A percentile compares a stretch with the other conserved stretches of the same genome.
Evolutionary conservation across 2,113 vertebrate genomes (phyloP).

Genomic region (Zonotrichia leucophrys): DNA sequence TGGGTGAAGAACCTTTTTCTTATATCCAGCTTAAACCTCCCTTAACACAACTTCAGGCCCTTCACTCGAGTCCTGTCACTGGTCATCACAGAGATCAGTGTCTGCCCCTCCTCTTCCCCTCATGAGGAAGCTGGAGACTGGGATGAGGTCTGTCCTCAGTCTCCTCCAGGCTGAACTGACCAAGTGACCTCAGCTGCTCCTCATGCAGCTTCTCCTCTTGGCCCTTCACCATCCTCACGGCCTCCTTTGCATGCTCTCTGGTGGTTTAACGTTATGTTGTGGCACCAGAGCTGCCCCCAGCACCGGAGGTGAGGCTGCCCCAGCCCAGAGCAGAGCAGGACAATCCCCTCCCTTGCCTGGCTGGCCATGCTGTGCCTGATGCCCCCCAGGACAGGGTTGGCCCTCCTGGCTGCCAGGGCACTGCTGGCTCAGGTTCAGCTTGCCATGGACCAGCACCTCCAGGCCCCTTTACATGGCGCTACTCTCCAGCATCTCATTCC

Average conservation of each 20-base stretch:
- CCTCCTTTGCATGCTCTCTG: fast-evolving
- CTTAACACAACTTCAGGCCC: background rate
- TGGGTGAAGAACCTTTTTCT: fast-evolving
- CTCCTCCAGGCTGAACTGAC: background rate
- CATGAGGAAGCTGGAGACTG: background rate
- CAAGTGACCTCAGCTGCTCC: background rate
- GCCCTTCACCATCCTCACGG: background rate
- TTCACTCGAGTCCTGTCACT: fast-evolving
- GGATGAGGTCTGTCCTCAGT: background rate
- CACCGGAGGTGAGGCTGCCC: fast-evolving
- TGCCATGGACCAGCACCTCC: fast-evolving
- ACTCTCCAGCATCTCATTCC: fast-evolving
- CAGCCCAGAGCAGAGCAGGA: background rate
- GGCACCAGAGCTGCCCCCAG: fast-evolving
- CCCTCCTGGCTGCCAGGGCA: background rate
- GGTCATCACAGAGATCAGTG: background rate
- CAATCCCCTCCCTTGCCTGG: background rate
- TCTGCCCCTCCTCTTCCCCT: background rate
- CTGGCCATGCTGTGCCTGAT: background rate
- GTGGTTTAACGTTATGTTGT: no score
- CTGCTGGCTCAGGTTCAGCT: fast-evolving
- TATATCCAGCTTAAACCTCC: background rate
- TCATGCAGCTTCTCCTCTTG: fast-evolving
- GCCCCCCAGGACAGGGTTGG: fast-evolving
- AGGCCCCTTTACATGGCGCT: fast-evolving